These are phyloP conservation scores for Antechinus flavipes DNA, from an alignment of 2,113 vertebrate species.

Conservation along the genomic window DNA sequence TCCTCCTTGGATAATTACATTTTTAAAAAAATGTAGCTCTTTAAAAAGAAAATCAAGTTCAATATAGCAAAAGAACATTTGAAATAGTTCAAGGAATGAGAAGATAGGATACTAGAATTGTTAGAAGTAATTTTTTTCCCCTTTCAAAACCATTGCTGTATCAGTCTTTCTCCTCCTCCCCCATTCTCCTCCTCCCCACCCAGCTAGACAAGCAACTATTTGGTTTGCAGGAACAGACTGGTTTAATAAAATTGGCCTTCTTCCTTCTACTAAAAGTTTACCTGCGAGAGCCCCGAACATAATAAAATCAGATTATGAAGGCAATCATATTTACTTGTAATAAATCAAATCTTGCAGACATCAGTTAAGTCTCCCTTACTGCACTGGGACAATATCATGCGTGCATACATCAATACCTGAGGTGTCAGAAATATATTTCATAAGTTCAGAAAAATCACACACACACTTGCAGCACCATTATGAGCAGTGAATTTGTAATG, in stretches of 20 bases:
- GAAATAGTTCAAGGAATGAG: slow-evolving; percentile 57
- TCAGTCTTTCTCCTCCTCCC: slow-evolving; percentile 8
- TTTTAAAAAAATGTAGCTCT: slow-evolving; percentile 67
- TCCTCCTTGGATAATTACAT: slow-evolving; percentile 54
- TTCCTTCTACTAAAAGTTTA: slow-evolving; percentile 93
- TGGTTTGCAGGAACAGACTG: slow-evolving; percentile 85
- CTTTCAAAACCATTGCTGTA: slow-evolving; percentile 68
- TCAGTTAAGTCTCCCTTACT: slow-evolving; percentile 89
- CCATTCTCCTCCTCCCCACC: neutral
- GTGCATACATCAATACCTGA: slow-evolving; percentile 88
- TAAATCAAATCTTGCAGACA: slow-evolving; percentile 97
- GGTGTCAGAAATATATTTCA: slow-evolving; percentile 89
- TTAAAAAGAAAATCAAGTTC: slow-evolving; percentile 43
- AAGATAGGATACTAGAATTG: slow-evolving; percentile 55
- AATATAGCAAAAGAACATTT: slow-evolving; percentile 56
- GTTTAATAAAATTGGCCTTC: slow-evolving; percentile 95
- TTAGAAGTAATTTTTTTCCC: slow-evolving; percentile 65
- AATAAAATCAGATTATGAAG: slow-evolving; percentile 99
- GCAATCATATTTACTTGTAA: slow-evolving; percentile 98
- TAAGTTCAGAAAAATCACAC: slow-evolving; percentile 88
- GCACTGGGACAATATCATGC: slow-evolving; percentile 86
- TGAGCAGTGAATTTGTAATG: slow-evolving; percentile 88
- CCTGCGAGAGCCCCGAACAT: slow-evolving; percentile 96
- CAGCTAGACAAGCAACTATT: slow-evolving; percentile 79
- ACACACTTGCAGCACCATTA: slow-evolving; percentile 84